Evolutionary conservation across 2,888 invertebrate genomes (phyloP).

Genomic region (Eupeodes latifasciatus): DNA sequence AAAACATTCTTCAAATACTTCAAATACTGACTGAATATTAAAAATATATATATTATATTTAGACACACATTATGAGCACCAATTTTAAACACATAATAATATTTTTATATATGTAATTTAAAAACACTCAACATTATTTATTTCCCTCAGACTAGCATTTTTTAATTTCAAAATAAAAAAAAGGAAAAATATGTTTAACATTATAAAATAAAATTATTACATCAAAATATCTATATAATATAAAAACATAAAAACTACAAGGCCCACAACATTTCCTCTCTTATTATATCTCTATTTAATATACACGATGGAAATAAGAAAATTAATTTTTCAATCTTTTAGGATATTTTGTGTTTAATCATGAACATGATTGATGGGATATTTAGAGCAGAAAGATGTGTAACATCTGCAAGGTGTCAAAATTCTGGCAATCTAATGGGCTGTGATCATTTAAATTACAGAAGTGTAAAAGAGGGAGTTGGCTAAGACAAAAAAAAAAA

Average conservation of each 20-base stretch:
- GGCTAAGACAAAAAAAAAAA: neutral
- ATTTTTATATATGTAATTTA: neutral
- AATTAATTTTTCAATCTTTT: neutral
- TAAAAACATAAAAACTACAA: slow-evolving; percentile 11
- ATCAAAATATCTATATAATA: slow-evolving; percentile 1
- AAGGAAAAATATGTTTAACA: neutral
- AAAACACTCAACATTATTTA: slow-evolving; percentile 19
- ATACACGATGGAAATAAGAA: neutral
- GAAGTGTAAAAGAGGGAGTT: neutral
- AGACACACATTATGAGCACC: neutral
- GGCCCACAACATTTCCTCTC: neutral
- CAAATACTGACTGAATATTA: too few species aligned
- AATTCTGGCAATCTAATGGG: slow-evolving; percentile 44
- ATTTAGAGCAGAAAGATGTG: slow-evolving; percentile 63
- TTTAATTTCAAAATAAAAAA: neutral
- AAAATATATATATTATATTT: too few species aligned
- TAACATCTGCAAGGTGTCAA: slow-evolving; percentile 67
- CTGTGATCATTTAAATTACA: slow-evolving; percentile 35
- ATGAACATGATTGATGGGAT: slow-evolving; percentile 64
- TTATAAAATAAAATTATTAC: slow-evolving; percentile 4
- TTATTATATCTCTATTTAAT: neutral
- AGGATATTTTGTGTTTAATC: neutral
- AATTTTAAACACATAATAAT: neutral
- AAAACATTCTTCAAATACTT: too few species aligned
- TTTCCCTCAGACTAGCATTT: neutral